These are phyloP conservation scores for Coleophora flavipennella DNA, from an alignment of 2,888 invertebrate species.

Conservation along the genomic window DNA sequence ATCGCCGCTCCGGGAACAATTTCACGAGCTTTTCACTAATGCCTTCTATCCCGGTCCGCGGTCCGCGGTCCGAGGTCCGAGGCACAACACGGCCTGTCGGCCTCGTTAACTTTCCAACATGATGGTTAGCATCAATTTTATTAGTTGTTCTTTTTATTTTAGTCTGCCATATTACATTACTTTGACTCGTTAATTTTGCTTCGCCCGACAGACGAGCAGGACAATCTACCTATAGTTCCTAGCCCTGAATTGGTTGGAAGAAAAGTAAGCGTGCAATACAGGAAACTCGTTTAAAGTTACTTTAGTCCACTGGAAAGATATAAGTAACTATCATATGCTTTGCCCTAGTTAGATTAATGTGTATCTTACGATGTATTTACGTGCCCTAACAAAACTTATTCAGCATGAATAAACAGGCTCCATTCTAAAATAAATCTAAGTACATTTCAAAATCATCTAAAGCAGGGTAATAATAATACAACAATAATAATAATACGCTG, in stretches of 20 bases:
- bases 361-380: no score
- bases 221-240: no score
- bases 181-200: conserved; percentile 20
- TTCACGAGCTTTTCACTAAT: conserved; percentile 13
- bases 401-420: no score
- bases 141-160: conserved; percentile 33
- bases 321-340: no score
- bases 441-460: background rate
- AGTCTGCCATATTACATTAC: conserved; percentile 37
- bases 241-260: no score
- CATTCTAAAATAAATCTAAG: no score
- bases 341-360: no score
- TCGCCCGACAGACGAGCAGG: no score
- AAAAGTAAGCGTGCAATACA: no score
- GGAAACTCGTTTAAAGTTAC: no score
- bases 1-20: conserved; percentile 20
- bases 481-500: conserved; percentile 23
- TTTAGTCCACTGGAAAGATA: no score
- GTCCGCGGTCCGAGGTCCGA: background rate
- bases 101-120: conserved; percentile 51
- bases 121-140: conserved; percentile 52
- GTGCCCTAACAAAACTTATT: no score
- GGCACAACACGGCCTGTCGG: conserved; percentile 32
- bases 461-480: conserved; percentile 10
- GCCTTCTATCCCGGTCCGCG: conserved; percentile 9